A percentile compares a stretch with the other conserved stretches of the same genome.
Conservation (phyloP, 2,113 vertebrate genomes). For the Tamias sibiricus region DNA sequence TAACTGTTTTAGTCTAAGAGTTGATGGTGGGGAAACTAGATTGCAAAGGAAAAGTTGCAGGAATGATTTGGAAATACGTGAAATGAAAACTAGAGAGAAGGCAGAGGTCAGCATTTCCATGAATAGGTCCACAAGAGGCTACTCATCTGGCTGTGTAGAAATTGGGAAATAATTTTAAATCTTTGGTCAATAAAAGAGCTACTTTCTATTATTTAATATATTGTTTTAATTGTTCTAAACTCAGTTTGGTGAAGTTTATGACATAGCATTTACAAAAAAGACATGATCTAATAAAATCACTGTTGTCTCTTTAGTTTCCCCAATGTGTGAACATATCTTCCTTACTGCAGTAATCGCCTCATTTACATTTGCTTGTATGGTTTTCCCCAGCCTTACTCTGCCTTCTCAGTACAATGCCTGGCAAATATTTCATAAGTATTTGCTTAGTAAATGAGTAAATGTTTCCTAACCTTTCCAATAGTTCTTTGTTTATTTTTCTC, state of each 20-base stretch:
- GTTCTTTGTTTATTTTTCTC: not conserved
- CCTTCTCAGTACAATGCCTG: not conserved
- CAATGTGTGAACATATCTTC: not conserved
- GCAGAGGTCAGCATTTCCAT: not conserved
- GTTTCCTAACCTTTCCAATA: not conserved
- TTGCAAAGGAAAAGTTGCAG: not conserved
- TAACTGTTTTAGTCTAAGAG: not conserved
- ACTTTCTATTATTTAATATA: not conserved
- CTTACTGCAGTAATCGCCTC: not conserved
- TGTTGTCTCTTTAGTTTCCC: not conserved
- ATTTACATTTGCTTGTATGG: not conserved
- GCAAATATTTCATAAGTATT: not conserved
- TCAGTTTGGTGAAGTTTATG: not conserved
- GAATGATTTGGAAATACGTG: not conserved
- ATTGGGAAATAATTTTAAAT: not conserved
- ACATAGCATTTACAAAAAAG: not conserved
- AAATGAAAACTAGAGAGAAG: not conserved
- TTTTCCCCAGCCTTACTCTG: not conserved
- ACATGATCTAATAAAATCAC: not conserved
- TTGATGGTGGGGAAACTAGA: not conserved
- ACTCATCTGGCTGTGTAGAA: not conserved
- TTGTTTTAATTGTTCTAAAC: not conserved
- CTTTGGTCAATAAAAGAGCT: not conserved
- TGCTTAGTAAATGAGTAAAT: not conserved
- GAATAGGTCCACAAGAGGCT: not conserved